Percentiles rank a stretch among this genome's conserved stretches.
phyloP scores from a whole-genome alignment of 2,888 invertebrate species.

The Penaeus monodon region DNA sequence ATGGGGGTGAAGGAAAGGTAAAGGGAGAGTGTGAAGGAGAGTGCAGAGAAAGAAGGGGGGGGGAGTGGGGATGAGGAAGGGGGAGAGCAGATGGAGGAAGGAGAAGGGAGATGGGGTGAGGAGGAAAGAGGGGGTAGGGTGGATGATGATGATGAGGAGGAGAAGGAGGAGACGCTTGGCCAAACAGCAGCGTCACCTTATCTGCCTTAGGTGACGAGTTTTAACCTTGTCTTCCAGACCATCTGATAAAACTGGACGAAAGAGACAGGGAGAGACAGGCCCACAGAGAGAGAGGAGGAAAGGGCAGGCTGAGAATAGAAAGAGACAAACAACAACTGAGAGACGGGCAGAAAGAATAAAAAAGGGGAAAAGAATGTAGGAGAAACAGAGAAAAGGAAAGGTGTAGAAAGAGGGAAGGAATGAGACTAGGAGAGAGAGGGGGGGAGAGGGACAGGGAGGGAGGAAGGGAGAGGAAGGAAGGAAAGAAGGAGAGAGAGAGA shows the following conservation, averaged over 20 bases:
- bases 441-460: not conserved
- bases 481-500: not conserved
- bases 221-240: no score
- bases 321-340: not conserved
- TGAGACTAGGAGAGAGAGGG: not conserved
- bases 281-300: not conserved
- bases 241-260: no score
- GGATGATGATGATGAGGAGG: no score
- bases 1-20: no score
- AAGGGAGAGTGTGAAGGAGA: not conserved
- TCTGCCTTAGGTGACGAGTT: no score
- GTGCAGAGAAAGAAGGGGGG: not conserved
- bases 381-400: not conserved
- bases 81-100: not conserved
- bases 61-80: not conserved
- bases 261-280: no score
- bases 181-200: no score
- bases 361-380: not conserved
- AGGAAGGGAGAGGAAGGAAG: not conserved
- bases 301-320: not conserved
- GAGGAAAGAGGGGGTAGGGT: no score
- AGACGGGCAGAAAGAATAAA: not conserved
- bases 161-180: no score
- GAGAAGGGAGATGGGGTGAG: not conserved
- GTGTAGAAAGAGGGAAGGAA: not conserved